A percentile compares a stretch with the other conserved stretches of the same genome.
Evolutionary conservation across 2,113 vertebrate genomes (phyloP).

Genomic region (Callithrix jacchus): DNA sequence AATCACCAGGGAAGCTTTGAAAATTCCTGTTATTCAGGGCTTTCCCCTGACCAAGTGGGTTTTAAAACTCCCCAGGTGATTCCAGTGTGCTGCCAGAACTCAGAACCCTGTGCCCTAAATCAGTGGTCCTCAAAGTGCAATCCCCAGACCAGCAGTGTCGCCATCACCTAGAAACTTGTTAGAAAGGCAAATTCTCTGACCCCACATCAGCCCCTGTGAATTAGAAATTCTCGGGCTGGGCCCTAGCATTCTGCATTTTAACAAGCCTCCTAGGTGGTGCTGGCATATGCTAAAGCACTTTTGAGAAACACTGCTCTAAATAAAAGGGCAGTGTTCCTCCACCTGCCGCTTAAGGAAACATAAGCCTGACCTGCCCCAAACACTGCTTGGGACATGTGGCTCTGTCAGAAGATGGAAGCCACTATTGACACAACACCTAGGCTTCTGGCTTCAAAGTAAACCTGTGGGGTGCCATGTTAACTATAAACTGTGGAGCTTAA

Average conservation of each 20-base stretch:
- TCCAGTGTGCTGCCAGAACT: background rate
- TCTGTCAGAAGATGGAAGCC: background rate
- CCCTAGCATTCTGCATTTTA: background rate
- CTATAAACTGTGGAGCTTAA: background rate
- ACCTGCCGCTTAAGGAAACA: background rate
- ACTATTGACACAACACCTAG: constrained; percentile 25
- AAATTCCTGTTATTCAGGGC: background rate
- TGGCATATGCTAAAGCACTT: background rate
- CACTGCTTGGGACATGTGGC: background rate
- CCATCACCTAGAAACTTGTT: background rate
- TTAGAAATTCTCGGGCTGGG: background rate
- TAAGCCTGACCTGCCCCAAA: background rate
- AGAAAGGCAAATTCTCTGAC: background rate
- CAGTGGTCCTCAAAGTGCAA: background rate
- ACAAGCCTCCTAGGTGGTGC: background rate
- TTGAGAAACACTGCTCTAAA: background rate
- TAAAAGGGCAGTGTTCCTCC: background rate
- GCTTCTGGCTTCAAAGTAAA: background rate
- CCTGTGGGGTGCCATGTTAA: background rate
- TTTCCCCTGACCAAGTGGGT: background rate
- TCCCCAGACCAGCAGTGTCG: background rate
- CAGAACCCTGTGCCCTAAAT: background rate
- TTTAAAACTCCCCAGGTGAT: background rate
- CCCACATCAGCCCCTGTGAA: background rate
- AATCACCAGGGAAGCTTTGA: background rate